Percentiles rank a stretch among this genome's conserved stretches.
phyloP scores from a whole-genome alignment of 2,888 invertebrate species.

The Halocaridina rubra region DNA sequence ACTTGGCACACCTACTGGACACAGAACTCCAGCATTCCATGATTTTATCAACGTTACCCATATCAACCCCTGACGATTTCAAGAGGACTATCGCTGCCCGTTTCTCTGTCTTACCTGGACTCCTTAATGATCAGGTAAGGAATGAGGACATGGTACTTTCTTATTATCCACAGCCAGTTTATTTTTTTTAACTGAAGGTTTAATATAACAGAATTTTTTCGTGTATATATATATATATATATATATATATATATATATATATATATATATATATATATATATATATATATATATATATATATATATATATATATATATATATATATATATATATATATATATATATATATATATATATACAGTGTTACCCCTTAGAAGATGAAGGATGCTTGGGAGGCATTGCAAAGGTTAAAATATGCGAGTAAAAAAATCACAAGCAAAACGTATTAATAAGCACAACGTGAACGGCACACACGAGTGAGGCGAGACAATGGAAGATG shows the following conservation, averaged over 20 bases:
- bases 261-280: conserved; percentile 29
- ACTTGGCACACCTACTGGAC: conserved; percentile 37
- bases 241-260: conserved; percentile 15
- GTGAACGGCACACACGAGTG: too few species aligned
- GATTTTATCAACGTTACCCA: conserved; percentile 1
- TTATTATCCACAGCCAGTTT: too few species aligned
- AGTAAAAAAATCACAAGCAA: too few species aligned
- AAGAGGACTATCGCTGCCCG: conserved; percentile 15
- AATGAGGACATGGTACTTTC: too few species aligned
- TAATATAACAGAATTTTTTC: too few species aligned
- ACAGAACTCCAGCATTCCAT: conserved; percentile 43
- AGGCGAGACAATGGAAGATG: too few species aligned
- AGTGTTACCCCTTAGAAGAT: too few species aligned
- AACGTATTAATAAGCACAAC: too few species aligned
- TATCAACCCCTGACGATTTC: conserved; percentile 13
- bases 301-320: conserved; percentile 31
- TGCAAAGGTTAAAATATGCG: too few species aligned
- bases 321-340: conserved; percentile 31
- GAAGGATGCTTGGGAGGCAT: too few species aligned
- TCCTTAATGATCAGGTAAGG: conserved; percentile 52
- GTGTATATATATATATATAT: background rate
- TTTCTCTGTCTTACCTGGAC: conserved; percentile 31
- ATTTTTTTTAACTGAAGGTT: too few species aligned
- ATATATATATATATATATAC: conserved; percentile 20
- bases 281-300: conserved; percentile 14